Conservation (phyloP, 2,113 vertebrate species). For the Spea bombifrons region DNA sequence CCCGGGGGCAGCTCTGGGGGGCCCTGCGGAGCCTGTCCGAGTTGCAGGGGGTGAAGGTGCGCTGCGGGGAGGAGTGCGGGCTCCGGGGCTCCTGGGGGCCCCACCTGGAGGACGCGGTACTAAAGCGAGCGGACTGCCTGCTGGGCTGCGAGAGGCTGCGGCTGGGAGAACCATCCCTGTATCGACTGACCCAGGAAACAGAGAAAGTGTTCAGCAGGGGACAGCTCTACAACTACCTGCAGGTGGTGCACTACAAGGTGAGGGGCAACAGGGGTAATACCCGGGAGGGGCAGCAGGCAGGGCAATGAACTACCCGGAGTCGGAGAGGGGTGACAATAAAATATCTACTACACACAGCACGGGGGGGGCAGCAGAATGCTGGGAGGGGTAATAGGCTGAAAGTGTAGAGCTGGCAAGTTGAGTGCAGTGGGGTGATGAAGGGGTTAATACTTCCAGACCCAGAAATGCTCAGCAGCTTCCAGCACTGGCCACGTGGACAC, state of each 20-base stretch:
- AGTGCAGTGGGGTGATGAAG: too few relatives aligned
- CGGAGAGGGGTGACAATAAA: too few relatives aligned
- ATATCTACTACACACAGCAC: too few relatives aligned
- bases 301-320: too few relatives aligned
- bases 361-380: too few relatives aligned
- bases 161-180: slow-evolving; percentile 63
- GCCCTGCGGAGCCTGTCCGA: slow-evolving; percentile 69
- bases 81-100: slow-evolving; percentile 22
- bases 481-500: too few relatives aligned
- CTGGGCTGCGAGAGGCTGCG: slow-evolving; percentile 72
- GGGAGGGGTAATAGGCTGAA: too few relatives aligned
- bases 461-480: too few relatives aligned
- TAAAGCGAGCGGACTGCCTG: slow-evolving; percentile 81
- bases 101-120: slow-evolving; percentile 71
- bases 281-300: too few relatives aligned
- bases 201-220: slow-evolving; percentile 78
- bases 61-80: slow-evolving; percentile 54
- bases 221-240: slow-evolving; percentile 92
- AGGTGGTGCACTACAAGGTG: slow-evolving; percentile 90
- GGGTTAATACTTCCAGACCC: too few relatives aligned
- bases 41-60: slow-evolving; percentile 59
- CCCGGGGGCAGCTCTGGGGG: slow-evolving; percentile 80
- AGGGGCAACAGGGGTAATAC: not conserved
- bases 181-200: slow-evolving; percentile 73
- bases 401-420: too few relatives aligned